These are phyloP conservation scores for Pseudorectes ferrugineus DNA, from an alignment of 2,113 vertebrate species.

Conservation along the genomic window DNA sequence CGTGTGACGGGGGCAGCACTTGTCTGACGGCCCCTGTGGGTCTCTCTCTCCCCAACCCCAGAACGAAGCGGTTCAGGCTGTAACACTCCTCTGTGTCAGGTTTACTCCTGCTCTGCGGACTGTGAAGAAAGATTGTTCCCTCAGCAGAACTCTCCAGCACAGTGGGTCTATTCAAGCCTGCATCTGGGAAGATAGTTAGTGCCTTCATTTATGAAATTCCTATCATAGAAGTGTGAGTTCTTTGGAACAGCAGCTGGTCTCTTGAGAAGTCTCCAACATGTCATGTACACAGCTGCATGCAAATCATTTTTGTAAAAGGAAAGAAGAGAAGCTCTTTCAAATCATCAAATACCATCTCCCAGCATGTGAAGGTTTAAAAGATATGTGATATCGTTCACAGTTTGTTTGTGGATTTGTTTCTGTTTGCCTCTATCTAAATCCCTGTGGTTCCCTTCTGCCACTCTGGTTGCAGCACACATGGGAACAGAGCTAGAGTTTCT, in stretches of 20 bases:
- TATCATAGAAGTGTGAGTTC: conserved; percentile 4
- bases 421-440: neutral
- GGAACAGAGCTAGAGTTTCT: neutral
- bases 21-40: neutral
- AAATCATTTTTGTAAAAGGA: neutral
- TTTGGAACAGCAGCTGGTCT: neutral
- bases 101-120: neutral
- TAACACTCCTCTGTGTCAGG: neutral
- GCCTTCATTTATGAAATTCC: conserved; percentile 38
- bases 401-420: neutral
- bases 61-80: neutral
- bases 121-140: conserved; percentile 8
- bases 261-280: neutral
- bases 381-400: neutral
- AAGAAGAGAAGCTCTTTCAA: neutral
- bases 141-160: neutral
- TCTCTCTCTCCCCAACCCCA: neutral
- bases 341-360: neutral
- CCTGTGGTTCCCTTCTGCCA: neutral
- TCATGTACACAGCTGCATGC: neutral
- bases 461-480: fast-evolving
- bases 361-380: neutral
- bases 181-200: conserved; percentile 48
- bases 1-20: fast-evolving
- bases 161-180: conserved; percentile 13